Evolutionary conservation across 1,140 invertebrate genomes (phyloP).

Genomic region (Drosophila insularis): DNA sequence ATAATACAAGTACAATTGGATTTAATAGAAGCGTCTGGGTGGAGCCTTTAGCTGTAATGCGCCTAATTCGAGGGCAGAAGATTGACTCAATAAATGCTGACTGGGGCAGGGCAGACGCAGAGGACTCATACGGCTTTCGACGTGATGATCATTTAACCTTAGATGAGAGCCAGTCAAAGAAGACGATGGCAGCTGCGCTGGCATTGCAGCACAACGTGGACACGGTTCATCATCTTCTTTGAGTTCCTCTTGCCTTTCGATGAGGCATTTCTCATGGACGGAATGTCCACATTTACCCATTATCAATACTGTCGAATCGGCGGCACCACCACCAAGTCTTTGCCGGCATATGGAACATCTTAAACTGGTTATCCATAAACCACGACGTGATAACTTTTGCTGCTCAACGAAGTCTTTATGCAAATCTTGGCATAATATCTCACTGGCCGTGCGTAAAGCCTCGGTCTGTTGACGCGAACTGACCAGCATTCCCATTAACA

Average conservation of each 20-base stretch:
- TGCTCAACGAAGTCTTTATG: slow-evolving; percentile 68
- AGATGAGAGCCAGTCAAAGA: not conserved
- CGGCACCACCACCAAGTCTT: slow-evolving; percentile 48
- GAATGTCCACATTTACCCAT: slow-evolving; percentile 76
- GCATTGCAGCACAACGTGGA: slow-evolving; percentile 50
- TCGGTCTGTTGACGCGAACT: slow-evolving; percentile 83
- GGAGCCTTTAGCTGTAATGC: slow-evolving; percentile 76
- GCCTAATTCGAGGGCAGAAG: slow-evolving; percentile 51
- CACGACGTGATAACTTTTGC: slow-evolving; percentile 53
- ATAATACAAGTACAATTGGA: not conserved
- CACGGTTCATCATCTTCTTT: slow-evolving; percentile 37
- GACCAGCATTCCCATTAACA: slow-evolving; percentile 83
- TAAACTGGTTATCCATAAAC: slow-evolving; percentile 71
- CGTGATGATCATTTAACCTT: slow-evolving; percentile 1
- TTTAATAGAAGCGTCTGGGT: slow-evolving; percentile 71
- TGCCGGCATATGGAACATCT: slow-evolving; percentile 74
- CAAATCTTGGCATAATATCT: slow-evolving; percentile 80
- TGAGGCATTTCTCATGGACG: slow-evolving; percentile 64
- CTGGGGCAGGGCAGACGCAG: slow-evolving; percentile 58
- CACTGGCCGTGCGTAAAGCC: slow-evolving; percentile 75
- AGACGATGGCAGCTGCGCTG: not conserved
- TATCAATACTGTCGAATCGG: slow-evolving; percentile 62
- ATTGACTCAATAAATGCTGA: slow-evolving; percentile 40
- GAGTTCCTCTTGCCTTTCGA: slow-evolving; percentile 23
- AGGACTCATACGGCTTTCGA: not conserved